These are phyloP conservation scores for Drosophila stalkeri DNA, from an alignment of 2,888 invertebrate genomes.

Conservation along the genomic window DNA sequence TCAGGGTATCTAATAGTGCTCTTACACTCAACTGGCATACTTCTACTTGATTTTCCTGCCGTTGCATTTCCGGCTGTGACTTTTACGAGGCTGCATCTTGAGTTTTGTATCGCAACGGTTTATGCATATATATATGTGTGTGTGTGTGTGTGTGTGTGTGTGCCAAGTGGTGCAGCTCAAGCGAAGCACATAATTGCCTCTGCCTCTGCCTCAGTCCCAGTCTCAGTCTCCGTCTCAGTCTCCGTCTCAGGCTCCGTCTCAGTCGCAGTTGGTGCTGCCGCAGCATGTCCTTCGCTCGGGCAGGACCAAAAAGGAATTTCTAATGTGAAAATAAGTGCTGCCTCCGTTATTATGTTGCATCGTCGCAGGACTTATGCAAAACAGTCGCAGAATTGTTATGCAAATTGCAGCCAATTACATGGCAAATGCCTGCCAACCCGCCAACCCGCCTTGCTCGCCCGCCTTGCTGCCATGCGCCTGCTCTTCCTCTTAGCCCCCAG, in stretches of 20 bases:
- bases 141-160: conserved; percentile 14
- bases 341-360: conserved; percentile 76
- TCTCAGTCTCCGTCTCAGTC: conserved; percentile 9
- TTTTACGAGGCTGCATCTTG: conserved; percentile 71
- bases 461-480: background rate
- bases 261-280: conserved; percentile 11
- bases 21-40: background rate
- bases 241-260: background rate
- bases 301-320: conserved; percentile 74
- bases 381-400: conserved; percentile 78
- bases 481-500: background rate
- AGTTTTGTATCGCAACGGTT: conserved; percentile 20
- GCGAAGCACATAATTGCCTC: conserved; percentile 82
- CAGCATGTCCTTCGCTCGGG: conserved; percentile 42
- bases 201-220: conserved; percentile 39
- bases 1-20: background rate
- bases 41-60: conserved; percentile 20
- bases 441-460: background rate
- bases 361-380: conserved; percentile 79
- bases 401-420: conserved; percentile 82
- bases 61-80: conserved; percentile 78
- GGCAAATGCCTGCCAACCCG: conserved; percentile 65
- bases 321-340: conserved; percentile 78
- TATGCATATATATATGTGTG: background rate
- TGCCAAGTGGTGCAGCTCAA: conserved; percentile 67